These are phyloP conservation scores for Gymnobelideus leadbeateri DNA, from an alignment of 2,113 vertebrate genomes.

Conservation along the genomic window DNA sequence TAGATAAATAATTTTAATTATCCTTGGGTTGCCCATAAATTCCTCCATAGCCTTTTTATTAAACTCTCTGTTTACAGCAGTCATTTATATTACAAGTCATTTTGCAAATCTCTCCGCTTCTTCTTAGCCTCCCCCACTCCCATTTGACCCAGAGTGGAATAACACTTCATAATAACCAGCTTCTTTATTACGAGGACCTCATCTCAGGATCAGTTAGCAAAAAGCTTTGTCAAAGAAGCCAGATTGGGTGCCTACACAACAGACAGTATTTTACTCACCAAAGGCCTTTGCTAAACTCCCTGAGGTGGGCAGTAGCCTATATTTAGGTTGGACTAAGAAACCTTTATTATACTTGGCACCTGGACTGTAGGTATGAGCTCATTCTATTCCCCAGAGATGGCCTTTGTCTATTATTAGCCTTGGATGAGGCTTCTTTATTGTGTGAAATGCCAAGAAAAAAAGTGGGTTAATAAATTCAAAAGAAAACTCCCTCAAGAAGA, in stretches of 20 bases:
- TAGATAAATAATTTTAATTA: slow-evolving; percentile 89
- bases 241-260: background rate
- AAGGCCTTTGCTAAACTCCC: accelerated
- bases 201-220: background rate
- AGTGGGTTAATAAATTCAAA: slow-evolving; percentile 65
- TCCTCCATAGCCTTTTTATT: slow-evolving; percentile 83
- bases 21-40: slow-evolving; percentile 86
- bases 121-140: background rate
- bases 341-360: slow-evolving; percentile 57
- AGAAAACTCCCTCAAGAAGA: slow-evolving; percentile 31
- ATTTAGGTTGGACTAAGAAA: background rate
- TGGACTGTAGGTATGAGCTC: slow-evolving; percentile 39
- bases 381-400: slow-evolving; percentile 41
- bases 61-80: slow-evolving; percentile 85
- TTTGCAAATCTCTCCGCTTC: slow-evolving; percentile 67
- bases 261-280: accelerated
- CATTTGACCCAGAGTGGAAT: slow-evolving; percentile 38
- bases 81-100: slow-evolving; percentile 81
- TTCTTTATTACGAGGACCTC: background rate
- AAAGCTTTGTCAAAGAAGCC: background rate
- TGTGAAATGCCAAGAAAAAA: slow-evolving; percentile 49
- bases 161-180: background rate
- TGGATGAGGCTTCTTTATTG: slow-evolving; percentile 50
- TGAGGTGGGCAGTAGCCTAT: accelerated
- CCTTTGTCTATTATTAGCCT: slow-evolving; percentile 57